Evolutionary conservation across 1,140 invertebrate species (phyloP), one percentile per base, ranked within the genome.

Genomic region (Drosophila setifemur): DNA sequence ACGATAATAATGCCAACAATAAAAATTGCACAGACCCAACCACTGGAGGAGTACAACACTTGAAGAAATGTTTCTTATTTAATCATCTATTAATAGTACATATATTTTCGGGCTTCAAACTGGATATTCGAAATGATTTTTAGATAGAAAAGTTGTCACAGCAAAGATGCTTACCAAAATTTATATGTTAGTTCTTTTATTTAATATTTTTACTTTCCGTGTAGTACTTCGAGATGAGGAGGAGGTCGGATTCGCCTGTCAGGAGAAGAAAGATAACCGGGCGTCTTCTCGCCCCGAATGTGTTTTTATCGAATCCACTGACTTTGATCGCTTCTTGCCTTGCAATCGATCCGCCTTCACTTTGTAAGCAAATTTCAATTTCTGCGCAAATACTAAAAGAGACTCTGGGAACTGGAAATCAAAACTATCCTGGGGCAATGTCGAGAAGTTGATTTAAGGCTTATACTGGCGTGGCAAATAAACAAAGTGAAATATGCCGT

Each of bases 1-100:
- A 88, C 88, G 88, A 90, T 88, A 89, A 89, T 89, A 86, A 75
- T 83, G 76, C 77, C 73, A 86, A 86, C 81, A 82, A 87, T 87
- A 87, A 82, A 88, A 88, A 73, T 81, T 73, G 75, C 81, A 70
- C 43, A 44, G 33, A 43, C 33, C 42, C 57, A 31, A 50, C 21
- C 26, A 21, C 53, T 35, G 21, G 18, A 25, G 53, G 35, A 45
- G 35, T 29, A 21, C 9, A n/a, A 37, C 28, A 54, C 31, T 12
- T 33, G 5, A 67, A 26, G n/a, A 42, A 18, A 37, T 37, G 14
- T 4, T 35, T 16, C n/a, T n/a, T n/a, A n/a, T n/a, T n/a, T 12
- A 8, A 14, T 37, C 12, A 37, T 12, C 1, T 2, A 3, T 4
- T 12, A 35, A 35, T 4, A 35, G 6, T 11, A n/a, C n/a, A n/a